Conservation (phyloP, 2,113 vertebrate species). For the Ceratotherium simum region DNA sequence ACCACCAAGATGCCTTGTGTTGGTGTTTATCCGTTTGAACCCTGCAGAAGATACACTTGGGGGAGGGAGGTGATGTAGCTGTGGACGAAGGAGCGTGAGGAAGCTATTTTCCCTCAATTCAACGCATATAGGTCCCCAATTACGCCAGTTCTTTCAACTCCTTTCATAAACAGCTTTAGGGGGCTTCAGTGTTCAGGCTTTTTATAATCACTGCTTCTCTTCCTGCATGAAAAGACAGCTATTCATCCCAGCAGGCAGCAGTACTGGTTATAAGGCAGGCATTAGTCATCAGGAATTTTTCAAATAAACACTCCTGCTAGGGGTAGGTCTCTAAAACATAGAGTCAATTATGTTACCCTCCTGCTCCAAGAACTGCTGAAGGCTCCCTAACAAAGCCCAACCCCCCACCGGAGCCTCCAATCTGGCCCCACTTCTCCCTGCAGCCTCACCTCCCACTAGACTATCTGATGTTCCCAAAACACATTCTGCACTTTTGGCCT, state of each 20-base stretch:
- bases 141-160: neutral
- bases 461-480: neutral
- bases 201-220: constrained; percentile 40
- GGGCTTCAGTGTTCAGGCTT: neutral
- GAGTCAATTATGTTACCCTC: constrained; percentile 16
- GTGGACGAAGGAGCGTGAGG: fast-evolving
- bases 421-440: neutral
- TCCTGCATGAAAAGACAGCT: constrained; percentile 49
- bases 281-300: constrained; percentile 76
- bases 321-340: constrained; percentile 44
- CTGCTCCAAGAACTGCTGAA: neutral
- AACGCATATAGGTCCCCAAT: neutral
- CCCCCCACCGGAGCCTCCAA: neutral
- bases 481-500: neutral
- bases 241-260: constrained; percentile 67
- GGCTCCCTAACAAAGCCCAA: neutral
- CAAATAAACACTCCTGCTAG: constrained; percentile 67
- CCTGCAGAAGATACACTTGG: neutral
- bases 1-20: neutral
- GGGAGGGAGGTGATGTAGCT: neutral
- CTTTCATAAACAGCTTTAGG: constrained; percentile 21
- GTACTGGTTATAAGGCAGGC: neutral
- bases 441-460: neutral
- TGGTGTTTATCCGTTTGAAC: neutral
- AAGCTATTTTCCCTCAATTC: neutral